Conservation (phyloP, 2,888 invertebrate genomes). For the Nasonovia ribisnigri region DNA sequence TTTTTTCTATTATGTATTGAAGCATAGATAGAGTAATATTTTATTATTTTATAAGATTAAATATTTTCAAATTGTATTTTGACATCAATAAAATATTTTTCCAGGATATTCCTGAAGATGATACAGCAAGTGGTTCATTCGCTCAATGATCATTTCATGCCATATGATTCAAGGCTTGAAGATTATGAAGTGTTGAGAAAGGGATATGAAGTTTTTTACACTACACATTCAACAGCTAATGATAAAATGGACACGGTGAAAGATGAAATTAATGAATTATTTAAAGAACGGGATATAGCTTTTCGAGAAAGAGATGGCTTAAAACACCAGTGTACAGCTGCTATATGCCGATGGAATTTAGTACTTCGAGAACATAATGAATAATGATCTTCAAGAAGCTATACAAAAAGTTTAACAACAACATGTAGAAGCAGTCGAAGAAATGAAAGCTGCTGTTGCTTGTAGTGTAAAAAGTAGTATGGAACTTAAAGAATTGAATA, state of each 20-base stretch:
- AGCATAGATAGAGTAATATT: neutral
- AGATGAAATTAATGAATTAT: constrained; percentile 84
- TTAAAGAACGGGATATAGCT: constrained; percentile 80
- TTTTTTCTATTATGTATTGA: too few species aligned
- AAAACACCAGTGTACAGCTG: constrained; percentile 90
- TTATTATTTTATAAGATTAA: neutral
- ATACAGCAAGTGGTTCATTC: constrained; percentile 70
- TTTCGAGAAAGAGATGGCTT: constrained; percentile 86
- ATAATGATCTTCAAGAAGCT: constrained; percentile 83
- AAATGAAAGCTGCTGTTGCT: constrained; percentile 82
- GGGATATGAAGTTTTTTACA: constrained; percentile 82
- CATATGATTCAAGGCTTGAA: constrained; percentile 69
- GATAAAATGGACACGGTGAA: constrained; percentile 79
- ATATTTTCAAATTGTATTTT: neutral
- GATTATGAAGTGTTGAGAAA: constrained; percentile 84
- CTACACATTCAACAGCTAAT: constrained; percentile 80
- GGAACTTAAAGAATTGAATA: constrained; percentile 88
- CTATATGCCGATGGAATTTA: constrained; percentile 83
- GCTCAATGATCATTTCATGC: constrained; percentile 73
- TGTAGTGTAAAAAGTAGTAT: constrained; percentile 81
- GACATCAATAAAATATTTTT: constrained; percentile 15
- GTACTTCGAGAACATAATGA: constrained; percentile 81
- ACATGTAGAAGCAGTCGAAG: constrained; percentile 84
- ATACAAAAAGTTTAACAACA: constrained; percentile 81
- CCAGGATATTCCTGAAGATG: constrained; percentile 68